Percentiles rank a stretch among this genome's conserved stretches.
phyloP scores from a whole-genome alignment of 2,113 vertebrate species.

The Tetrax tetrax region DNA sequence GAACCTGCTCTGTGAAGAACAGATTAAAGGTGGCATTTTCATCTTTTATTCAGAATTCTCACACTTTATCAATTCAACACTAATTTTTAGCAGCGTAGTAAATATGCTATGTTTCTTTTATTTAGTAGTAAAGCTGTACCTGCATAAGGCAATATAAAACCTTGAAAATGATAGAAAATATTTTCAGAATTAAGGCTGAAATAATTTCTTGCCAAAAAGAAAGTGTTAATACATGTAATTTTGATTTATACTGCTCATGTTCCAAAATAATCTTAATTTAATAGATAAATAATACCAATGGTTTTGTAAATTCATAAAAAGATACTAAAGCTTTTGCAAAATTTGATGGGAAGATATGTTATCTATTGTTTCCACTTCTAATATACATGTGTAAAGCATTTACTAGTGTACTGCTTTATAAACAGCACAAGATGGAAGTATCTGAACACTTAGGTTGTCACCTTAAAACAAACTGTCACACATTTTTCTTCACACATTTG shows the following conservation, averaged over 20 bases:
- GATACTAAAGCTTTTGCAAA: not conserved
- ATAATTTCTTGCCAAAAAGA: not conserved
- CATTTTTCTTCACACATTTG: slow-evolving; percentile 85
- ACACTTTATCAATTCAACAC: not conserved
- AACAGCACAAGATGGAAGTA: slow-evolving; percentile 77
- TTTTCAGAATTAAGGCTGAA: not conserved
- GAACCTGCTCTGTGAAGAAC: slow-evolving; percentile 3
- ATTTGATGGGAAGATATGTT: slow-evolving; percentile 28
- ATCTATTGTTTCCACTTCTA: slow-evolving; percentile 40
- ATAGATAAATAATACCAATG: not conserved
- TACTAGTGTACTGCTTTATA: slow-evolving; percentile 55
- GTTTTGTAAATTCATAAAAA: not conserved
- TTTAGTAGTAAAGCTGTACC: not conserved
- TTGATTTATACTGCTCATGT: not conserved
- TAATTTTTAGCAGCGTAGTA: not conserved
- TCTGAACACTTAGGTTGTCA: slow-evolving; percentile 82
- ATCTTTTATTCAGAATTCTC: slow-evolving; percentile 10
- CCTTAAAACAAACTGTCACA: slow-evolving; percentile 84
- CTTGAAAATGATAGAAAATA: not conserved
- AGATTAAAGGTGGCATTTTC: slow-evolving; percentile 21
- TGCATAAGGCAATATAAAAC: not conserved
- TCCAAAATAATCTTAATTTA: not conserved
- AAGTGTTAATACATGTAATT: not conserved
- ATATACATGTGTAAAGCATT: slow-evolving; percentile 61
- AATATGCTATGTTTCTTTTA: not conserved